Evolutionary conservation across 2,888 invertebrate genomes (phyloP), one percentile per base, ranked within the genome.

Genomic region (Punctoribates punctum): DNA sequence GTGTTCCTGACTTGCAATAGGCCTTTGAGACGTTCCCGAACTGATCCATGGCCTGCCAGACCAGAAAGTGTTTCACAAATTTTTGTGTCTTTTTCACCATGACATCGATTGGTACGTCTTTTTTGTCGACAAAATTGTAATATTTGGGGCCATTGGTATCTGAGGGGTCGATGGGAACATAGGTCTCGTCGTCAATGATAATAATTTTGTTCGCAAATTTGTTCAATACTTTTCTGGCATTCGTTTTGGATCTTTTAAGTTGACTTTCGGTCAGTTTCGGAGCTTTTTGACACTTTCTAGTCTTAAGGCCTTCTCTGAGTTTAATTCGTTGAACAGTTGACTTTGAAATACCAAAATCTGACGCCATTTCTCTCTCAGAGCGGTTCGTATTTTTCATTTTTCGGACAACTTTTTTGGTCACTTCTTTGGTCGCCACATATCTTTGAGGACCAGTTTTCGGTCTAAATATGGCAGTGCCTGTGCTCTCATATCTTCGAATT

Each of bases 1-100:
- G 17, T 2, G 34, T 62, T 11, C 74, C 60, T 0, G 3, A 0
- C 0, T n/a, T 25, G 0, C 29, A n/a, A 60, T 34, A 74, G 1
- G 60, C 34, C 13, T 60, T 62, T 29, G 15, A 27, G 3, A 62
- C 29, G 20, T 60, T 74, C 6, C 74, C 74, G 9, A 20, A 27
- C n/a, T 42, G 20, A 38, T 62, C 62, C 2, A 57, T 29, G 6
- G 74, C 74, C 38, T 34, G 29, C 74, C 74, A 74, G 15, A 74
- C 38, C 9, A 51, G n/a, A 23, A 15, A 60, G 9, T 74, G 57
- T 11, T n/a, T 9, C 5, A 17, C 13, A 42, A 74, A 74, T 34
- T 74, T 74, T 13, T 6, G 11, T 15, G 29, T 60, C 2, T 8
- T 1, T 15, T 17, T 60, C 17, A 29, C 60, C 13, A 1, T 27